Percentiles rank a stretch among this genome's conserved stretches.
Conservation (phyloP, 2,113 vertebrate genomes). For the Setophaga kirtlandii region DNA sequence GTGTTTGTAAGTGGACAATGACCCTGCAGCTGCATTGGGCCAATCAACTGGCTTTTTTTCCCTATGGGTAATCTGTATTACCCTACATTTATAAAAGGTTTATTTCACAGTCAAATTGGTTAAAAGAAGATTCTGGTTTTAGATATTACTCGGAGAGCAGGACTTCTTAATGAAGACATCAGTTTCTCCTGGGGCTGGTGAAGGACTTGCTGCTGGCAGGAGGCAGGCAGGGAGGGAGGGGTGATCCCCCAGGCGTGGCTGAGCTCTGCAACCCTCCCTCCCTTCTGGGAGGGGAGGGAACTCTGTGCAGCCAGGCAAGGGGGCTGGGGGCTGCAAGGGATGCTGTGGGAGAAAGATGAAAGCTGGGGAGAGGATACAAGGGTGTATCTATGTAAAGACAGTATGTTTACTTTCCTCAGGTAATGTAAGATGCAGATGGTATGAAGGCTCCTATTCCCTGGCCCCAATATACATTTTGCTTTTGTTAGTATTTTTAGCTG, state of each 20-base stretch:
- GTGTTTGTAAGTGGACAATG: background rate
- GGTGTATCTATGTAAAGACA: background rate
- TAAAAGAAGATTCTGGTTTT: background rate
- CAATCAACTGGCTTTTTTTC: background rate
- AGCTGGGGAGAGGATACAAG: background rate
- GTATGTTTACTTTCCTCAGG: background rate
- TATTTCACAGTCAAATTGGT: background rate
- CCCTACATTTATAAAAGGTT: background rate
- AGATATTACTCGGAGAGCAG: background rate
- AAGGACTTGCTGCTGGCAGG: background rate
- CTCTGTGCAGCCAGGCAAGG: background rate
- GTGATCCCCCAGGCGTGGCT: rapidly evolving
- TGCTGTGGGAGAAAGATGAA: background rate
- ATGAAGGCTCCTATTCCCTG: background rate
- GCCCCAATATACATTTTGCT: background rate
- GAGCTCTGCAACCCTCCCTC: background rate
- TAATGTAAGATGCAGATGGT: background rate
- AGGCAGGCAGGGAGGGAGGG: background rate
- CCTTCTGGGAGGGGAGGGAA: background rate
- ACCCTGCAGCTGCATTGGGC: background rate
- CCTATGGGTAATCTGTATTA: background rate
- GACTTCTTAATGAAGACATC: background rate
- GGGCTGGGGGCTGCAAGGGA: rapidly evolving
- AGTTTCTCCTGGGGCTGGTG: background rate
- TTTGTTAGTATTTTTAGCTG: background rate